phyloP scores from a whole-genome alignment of 2,113 vertebrate species.

The Micronisus gabar region DNA sequence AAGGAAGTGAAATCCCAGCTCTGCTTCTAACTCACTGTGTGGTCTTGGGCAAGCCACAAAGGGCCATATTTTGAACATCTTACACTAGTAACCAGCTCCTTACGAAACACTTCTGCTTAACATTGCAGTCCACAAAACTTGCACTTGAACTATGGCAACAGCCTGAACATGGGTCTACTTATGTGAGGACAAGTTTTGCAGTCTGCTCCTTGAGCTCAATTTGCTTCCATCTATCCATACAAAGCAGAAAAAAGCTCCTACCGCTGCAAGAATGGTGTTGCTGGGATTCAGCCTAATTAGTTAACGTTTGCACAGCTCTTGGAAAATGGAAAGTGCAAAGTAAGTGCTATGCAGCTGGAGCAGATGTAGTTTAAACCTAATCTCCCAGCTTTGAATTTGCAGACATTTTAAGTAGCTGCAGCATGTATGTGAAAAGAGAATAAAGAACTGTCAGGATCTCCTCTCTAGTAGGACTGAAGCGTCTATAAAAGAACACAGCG shows the following conservation, averaged over 20 bases:
- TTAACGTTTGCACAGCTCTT: neutral
- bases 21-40: constrained; percentile 4
- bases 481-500: neutral
- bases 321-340: neutral
- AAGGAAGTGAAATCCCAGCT: constrained; percentile 27
- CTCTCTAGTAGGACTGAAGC: neutral
- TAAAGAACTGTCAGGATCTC: neutral
- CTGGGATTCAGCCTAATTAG: constrained; percentile 21
- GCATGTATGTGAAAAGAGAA: neutral
- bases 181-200: neutral
- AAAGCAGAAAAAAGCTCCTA: neutral
- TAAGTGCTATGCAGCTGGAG: neutral
- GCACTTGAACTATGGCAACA: neutral
- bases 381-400: neutral
- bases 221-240: neutral
- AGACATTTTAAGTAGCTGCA: neutral
- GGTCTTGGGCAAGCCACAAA: neutral
- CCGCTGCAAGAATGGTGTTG: neutral
- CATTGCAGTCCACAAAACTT: neutral
- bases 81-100: neutral
- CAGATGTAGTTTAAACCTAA: neutral
- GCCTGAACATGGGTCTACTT: neutral
- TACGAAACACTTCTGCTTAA: constrained; percentile 22
- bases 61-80: constrained; percentile 27
- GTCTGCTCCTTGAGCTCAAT: neutral